phyloP scores from a whole-genome alignment of 2,797 vertebrate genomes.

The Sylvia borin region DNA sequence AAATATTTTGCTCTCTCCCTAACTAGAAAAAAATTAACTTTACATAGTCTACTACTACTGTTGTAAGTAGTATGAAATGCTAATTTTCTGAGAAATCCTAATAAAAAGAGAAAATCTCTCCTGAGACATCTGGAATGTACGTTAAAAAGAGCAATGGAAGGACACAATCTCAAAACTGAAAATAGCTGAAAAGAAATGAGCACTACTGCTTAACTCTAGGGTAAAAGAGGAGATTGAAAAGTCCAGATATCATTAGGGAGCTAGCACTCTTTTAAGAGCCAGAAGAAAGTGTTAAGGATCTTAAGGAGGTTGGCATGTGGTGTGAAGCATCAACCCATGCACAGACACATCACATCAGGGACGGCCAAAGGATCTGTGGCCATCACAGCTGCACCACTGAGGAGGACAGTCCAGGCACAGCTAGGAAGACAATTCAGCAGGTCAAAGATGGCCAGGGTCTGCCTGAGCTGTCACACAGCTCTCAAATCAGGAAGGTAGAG shows the following conservation, averaged over 20 bases:
- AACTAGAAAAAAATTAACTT: neutral
- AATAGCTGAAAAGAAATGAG: neutral
- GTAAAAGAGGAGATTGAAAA: neutral
- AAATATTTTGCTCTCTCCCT: neutral
- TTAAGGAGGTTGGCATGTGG: neutral
- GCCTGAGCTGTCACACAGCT: neutral
- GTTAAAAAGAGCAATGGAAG: neutral
- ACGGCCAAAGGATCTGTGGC: neutral
- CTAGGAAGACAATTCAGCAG: neutral
- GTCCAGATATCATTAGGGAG: neutral
- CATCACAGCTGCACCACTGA: neutral
- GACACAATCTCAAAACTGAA: neutral
- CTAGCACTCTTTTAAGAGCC: too few relatives aligned
- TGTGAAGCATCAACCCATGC: accelerated
- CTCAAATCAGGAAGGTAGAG: too few relatives aligned
- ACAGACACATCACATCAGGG: accelerated
- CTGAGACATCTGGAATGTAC: neutral
- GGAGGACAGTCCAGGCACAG: too few relatives aligned
- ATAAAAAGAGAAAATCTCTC: neutral
- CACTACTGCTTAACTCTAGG: neutral
- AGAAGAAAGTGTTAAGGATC: neutral
- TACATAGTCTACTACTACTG: neutral
- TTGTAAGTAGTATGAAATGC: neutral
- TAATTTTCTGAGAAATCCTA: neutral
- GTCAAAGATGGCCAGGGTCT: neutral